Base-by-base conservation (phyloP, 2,888 invertebrate genomes). In the Phortica magna region DNA sequence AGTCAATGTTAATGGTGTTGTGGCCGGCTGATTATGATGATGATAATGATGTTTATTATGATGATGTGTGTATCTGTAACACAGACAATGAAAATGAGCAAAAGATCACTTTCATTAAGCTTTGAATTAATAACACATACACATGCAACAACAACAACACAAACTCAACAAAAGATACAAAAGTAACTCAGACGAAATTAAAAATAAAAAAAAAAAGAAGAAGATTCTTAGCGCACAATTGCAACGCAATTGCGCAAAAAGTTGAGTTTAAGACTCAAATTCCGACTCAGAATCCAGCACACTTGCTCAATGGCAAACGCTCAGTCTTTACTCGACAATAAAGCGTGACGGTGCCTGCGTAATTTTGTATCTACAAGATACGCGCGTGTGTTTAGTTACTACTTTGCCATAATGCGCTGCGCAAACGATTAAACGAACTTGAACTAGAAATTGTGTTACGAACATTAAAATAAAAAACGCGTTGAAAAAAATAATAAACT, bases 241-340 rank as follows among this genome's bases (percentile, higher is more conserved):
- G 70, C 70, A 70, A 53, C 7, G 67, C 42, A 70, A 61, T 61
- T 61, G 59, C 22, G 17, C 59, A 19, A 19, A 61, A 61, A 31
- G 3, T 31, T 2, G 31, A 31, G 5, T 1, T 19, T 61, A 12
- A 48, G 48, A 48, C 48, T 48, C 48, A 14, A 14, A 48, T 48
- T 12, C 48, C 3, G 48, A 9, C 48, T 48, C 14, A 48, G 48
- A 12, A 9, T 48, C 10, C 10, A 12, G 10, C 48, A 9, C 9
- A 48, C 10, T 14, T 5, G n/a, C 39, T 65, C 41, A n/a, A 2
- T 65, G 39, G 31, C n/a, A 39, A 41, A 41, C 31, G 31, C 41
- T 76, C 74, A 81, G 81, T 81, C 74, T 72, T 65, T 48, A 72
- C 78, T 74, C 67, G 74, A 55, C 81, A 43, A 70, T 68, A 48